Evolutionary conservation across 2,113 vertebrate species (phyloP), one percentile per base, ranked within the genome.

Genomic region (Leucopsar rothschildi): DNA sequence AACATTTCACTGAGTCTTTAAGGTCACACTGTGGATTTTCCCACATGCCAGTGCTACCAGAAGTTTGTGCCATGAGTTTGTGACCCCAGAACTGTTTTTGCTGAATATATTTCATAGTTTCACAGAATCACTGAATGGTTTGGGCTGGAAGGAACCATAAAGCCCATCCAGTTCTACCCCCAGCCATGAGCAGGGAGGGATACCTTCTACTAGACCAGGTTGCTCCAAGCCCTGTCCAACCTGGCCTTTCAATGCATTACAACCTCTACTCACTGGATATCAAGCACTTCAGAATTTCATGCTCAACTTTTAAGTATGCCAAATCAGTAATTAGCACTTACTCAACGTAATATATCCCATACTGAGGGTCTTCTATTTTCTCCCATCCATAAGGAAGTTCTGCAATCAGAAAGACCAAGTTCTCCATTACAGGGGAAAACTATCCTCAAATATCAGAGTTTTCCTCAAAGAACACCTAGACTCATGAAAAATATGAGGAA

Each of bases 341-440:
- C 99, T 99, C 99, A 17, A 99, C 99, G 3, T 99, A 99, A 45
- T 99, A 99, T 20, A 98, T 99, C 88, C 99, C 99, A 10, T 99
- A 99, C 56, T 99, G 99, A 59, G 99, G 99, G 90, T 99, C 99
- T 88, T 99, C 99, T 81, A 99, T 99, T 98, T 98, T 99, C 97
- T 99, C 99, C 99, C 99, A 99, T 82, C 99, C 99, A 47, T 99
- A 99, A 40, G 99, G 99, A 97, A 99, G 98, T 96, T 99, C 99
- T 99, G 92, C 37, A 97, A 97, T 77, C 45, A 95, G 94, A 96
- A 64, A 88, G 50, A 92, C 72, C 76, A 63, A 88, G 73, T 77
- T 91, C 35, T 66, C 70, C 60, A 86, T 49, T 66, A 45, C 42
- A 80, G 11, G 25, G 47, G 63, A 64, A 85, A 94, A 59, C 11